phyloP scores from a whole-genome alignment of 2,113 vertebrate genomes.

The Leucoraja erinaceus region DNA sequence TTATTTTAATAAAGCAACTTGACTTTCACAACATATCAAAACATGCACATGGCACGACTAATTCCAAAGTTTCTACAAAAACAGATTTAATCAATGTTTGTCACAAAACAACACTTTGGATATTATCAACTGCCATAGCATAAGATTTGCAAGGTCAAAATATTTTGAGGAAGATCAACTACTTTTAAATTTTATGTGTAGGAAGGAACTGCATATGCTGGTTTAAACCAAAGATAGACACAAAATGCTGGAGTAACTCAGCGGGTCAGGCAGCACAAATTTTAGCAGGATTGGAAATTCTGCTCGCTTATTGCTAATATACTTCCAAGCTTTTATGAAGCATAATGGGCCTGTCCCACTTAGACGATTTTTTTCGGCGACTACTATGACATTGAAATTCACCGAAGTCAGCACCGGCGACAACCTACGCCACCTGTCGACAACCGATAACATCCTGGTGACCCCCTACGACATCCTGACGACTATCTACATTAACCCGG shows the following conservation, averaged over 20 bases:
- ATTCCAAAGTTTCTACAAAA: background rate
- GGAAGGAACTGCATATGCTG: too few species aligned
- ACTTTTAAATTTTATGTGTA: background rate
- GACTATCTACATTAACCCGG: too few species aligned
- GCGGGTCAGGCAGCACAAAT: too few species aligned
- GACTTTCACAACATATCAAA: background rate
- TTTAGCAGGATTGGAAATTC: background rate
- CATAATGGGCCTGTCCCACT: background rate
- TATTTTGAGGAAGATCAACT: background rate
- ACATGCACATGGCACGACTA: background rate
- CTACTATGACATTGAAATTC: too few species aligned
- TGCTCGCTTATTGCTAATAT: background rate
- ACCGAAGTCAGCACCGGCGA: too few species aligned
- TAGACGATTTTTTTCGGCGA: too few species aligned
- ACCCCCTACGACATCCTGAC: too few species aligned
- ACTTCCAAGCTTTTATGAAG: background rate
- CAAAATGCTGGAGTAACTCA: too few species aligned
- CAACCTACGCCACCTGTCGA: too few species aligned
- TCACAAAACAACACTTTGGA: background rate
- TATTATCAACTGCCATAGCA: background rate
- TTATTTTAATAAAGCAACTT: background rate
- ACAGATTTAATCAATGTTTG: background rate
- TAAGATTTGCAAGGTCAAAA: background rate
- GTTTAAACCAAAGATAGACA: too few species aligned
- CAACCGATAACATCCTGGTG: too few species aligned